A percentile compares a stretch with the other conserved stretches of the same genome.
phyloP scores from a whole-genome alignment of 2,888 invertebrate genomes.

The Uropetala carovei region DNA sequence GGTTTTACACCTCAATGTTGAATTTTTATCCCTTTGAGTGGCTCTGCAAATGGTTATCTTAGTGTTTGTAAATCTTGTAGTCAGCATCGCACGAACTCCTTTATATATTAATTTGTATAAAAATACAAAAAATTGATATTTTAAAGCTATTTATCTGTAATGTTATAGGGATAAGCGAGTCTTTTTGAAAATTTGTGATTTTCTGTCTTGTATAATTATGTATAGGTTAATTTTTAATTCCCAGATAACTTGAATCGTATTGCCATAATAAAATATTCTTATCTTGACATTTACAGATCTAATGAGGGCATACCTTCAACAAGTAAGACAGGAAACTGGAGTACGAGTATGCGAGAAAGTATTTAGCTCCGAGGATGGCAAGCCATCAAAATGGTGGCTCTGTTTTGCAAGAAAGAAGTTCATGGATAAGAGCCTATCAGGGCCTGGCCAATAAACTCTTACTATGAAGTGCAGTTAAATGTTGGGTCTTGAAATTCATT shows the following conservation, averaged over 20 bases:
- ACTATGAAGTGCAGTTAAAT: too few species aligned
- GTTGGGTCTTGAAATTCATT: too few species aligned
- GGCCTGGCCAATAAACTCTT: constrained; percentile 85
- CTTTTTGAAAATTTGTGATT: constrained; percentile 18
- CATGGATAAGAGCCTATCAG: constrained; percentile 98
- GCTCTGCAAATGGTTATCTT: too few species aligned
- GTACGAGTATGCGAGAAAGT: constrained; percentile 93
- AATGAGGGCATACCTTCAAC: constrained; percentile 94
- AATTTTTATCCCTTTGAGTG: too few species aligned
- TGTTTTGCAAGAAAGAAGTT: constrained; percentile 99
- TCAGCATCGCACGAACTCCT: not conserved
- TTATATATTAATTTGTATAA: too few species aligned
- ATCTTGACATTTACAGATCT: constrained; percentile 79
- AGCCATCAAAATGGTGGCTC: constrained; percentile 99
- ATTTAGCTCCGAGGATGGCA: constrained; percentile 92
- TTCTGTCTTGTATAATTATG: not conserved
- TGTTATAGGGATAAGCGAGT: not conserved
- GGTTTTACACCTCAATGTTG: too few species aligned
- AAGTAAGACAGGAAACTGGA: constrained; percentile 97
- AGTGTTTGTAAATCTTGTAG: not conserved
- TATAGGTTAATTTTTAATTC: not conserved
- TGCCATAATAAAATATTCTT: not conserved
- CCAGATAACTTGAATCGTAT: not conserved
- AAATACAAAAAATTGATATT: too few species aligned
- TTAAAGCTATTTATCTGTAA: too few species aligned